Evolutionary conservation across 30 jellyfish, hydroid and myxozoan genomes (phyloP).

Genomic region (Pseudorhiza aurosa): DNA sequence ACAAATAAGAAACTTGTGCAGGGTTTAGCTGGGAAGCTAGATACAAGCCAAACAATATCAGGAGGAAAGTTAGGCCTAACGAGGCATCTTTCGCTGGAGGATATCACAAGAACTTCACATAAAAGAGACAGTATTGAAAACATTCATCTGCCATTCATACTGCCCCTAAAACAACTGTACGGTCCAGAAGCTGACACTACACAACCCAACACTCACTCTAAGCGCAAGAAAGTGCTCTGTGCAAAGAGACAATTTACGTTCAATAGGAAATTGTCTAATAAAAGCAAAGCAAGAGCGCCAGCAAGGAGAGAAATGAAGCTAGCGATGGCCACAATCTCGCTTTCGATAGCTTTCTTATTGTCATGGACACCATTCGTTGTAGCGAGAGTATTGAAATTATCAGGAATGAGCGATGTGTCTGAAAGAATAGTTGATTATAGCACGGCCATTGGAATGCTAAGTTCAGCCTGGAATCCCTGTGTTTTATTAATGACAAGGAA

Average conservation of each 20-base stretch:
- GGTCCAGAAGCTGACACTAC: not conserved
- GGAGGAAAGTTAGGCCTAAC: not conserved
- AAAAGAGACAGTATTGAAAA: not conserved
- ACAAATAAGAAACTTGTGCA: too few species aligned
- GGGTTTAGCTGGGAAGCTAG: too few species aligned
- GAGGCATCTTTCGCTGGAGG: slow-evolving; percentile 5
- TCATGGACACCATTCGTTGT: slow-evolving; percentile 60
- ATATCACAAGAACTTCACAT: not conserved
- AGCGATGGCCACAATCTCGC: slow-evolving; percentile 52
- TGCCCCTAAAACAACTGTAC: not conserved
- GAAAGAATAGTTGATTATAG: slow-evolving; percentile 25
- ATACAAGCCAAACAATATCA: not conserved
- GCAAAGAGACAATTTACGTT: too few species aligned
- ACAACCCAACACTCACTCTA: not conserved
- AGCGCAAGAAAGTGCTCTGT: not conserved
- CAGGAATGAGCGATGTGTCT: slow-evolving; percentile 12
- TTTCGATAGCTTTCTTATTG: slow-evolving; percentile 30
- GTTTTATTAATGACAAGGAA: slow-evolving; percentile 34
- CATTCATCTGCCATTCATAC: not conserved
- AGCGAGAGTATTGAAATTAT: slow-evolving; percentile 10
- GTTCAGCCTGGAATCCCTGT: slow-evolving; percentile 67
- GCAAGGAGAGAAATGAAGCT: slow-evolving; percentile 56
- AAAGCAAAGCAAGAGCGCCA: not conserved
- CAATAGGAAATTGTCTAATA: not conserved
- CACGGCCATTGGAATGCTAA: slow-evolving; percentile 28